Conservation (phyloP, 2,797 vertebrate species). For the Gobionotothen gibberifrons region DNA sequence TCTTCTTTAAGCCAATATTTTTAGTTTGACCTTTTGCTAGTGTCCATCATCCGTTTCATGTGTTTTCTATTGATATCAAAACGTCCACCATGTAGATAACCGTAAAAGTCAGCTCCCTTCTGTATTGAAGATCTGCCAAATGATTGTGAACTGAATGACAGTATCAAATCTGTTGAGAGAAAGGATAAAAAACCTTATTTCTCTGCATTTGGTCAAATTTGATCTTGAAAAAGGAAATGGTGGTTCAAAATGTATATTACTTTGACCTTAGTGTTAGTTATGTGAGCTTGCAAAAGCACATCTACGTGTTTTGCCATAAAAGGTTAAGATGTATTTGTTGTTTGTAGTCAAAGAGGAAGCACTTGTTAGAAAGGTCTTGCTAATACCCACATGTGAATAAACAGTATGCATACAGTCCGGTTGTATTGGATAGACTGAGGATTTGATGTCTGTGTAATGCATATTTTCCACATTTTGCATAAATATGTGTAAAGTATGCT, state of each 20-base stretch:
- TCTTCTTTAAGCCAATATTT: slow-evolving; percentile 3
- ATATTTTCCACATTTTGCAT: neutral
- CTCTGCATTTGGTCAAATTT: neutral
- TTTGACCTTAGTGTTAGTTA: neutral
- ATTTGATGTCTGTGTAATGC: neutral
- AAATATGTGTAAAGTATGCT: neutral
- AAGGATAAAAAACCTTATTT: neutral
- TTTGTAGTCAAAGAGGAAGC: neutral
- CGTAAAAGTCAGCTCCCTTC: slow-evolving; percentile 47
- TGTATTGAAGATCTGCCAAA: slow-evolving; percentile 23
- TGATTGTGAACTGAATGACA: slow-evolving; percentile 42
- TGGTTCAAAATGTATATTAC: no score
- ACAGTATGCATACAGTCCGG: neutral
- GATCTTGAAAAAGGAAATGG: neutral
- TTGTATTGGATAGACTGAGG: neutral
- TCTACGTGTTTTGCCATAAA: neutral
- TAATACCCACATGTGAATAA: neutral
- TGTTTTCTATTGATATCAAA: slow-evolving; percentile 18
- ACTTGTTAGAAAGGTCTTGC: neutral
- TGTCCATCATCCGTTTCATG: slow-evolving; percentile 19
- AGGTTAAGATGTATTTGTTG: neutral
- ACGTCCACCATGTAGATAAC: slow-evolving; percentile 25
- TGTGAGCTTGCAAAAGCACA: neutral
- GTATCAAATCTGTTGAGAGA: slow-evolving; percentile 22
- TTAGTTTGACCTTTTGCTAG: slow-evolving; percentile 34